Conservation (phyloP, 2,888 invertebrate genomes). For the Dynastes hyllus region DNA sequence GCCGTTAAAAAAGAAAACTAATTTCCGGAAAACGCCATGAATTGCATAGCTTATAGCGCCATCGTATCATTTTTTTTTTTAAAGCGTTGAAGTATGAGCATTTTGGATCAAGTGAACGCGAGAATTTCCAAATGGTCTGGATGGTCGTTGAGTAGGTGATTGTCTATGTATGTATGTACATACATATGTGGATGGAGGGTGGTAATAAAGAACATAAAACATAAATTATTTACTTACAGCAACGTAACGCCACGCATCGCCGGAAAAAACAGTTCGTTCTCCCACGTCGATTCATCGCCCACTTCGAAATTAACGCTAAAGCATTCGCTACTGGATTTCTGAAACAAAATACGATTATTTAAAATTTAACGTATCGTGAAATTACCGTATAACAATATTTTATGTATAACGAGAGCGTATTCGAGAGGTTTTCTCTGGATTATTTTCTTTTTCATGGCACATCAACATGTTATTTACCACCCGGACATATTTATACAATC, state of each 20-base stretch:
- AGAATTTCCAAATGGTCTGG: not conserved
- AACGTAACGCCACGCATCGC: conserved; percentile 79
- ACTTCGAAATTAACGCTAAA: conserved; percentile 82
- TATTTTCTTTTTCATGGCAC: no score
- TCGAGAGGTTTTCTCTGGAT: no score
- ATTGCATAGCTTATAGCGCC: not conserved
- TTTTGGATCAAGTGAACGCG: not conserved
- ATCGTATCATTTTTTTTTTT: no score
- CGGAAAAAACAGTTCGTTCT: conserved; percentile 78
- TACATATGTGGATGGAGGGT: conserved; percentile 2
- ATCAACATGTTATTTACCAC: no score
- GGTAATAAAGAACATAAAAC: not conserved
- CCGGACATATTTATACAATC: no score
- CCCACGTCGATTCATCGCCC: conserved; percentile 72
- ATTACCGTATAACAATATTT: no score
- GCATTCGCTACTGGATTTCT: conserved; percentile 83
- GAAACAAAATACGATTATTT: conserved; percentile 63
- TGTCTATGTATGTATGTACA: not conserved
- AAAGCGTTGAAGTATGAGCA: not conserved
- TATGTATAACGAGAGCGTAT: no score
- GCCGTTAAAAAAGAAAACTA: not conserved
- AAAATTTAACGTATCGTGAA: not conserved
- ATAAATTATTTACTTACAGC: conserved; percentile 73
- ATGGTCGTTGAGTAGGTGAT: not conserved
- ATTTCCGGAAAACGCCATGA: conserved; percentile 27